phyloP scores from a whole-genome alignment of 2,888 invertebrate species.

The Yponomeuta cagnagella region DNA sequence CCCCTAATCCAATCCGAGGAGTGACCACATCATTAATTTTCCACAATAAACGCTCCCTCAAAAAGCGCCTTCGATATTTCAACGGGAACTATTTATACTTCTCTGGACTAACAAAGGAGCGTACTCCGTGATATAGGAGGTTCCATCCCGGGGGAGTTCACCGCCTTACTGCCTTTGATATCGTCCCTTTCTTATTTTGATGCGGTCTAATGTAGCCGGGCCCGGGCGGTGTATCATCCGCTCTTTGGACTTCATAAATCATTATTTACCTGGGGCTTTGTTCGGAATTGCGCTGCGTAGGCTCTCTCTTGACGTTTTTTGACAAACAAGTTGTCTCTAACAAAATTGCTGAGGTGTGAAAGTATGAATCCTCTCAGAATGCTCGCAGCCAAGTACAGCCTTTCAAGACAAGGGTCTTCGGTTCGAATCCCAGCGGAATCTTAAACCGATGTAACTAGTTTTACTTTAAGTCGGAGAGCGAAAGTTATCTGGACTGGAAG shows the following conservation, averaged over 20 bases:
- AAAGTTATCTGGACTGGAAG: too few relatives aligned
- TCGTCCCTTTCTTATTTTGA: conserved; percentile 70
- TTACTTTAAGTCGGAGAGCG: too few relatives aligned
- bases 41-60: conserved; percentile 67
- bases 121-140: conserved; percentile 64
- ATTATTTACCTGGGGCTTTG: conserved; percentile 46
- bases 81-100: conserved; percentile 73
- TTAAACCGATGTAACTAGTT: too few relatives aligned
- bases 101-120: conserved; percentile 63
- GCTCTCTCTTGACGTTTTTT: not conserved
- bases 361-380: not conserved
- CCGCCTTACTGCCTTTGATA: conserved; percentile 70
- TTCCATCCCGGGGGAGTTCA: conserved; percentile 44
- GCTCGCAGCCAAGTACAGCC: too few relatives aligned
- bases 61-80: conserved; percentile 65
- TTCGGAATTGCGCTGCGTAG: not conserved
- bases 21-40: conserved; percentile 75
- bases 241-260: conserved; percentile 57
- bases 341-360: not conserved
- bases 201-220: conserved; percentile 60
- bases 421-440: too few relatives aligned
- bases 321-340: not conserved
- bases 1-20: conserved; percentile 65
- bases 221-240: conserved; percentile 47
- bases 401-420: too few relatives aligned